Percentiles rank a stretch among this genome's conserved stretches.
phyloP scores from a whole-genome alignment of 37 sponge, comb jelly and placozoan species.

The Mnemiopsis leidyi region DNA sequence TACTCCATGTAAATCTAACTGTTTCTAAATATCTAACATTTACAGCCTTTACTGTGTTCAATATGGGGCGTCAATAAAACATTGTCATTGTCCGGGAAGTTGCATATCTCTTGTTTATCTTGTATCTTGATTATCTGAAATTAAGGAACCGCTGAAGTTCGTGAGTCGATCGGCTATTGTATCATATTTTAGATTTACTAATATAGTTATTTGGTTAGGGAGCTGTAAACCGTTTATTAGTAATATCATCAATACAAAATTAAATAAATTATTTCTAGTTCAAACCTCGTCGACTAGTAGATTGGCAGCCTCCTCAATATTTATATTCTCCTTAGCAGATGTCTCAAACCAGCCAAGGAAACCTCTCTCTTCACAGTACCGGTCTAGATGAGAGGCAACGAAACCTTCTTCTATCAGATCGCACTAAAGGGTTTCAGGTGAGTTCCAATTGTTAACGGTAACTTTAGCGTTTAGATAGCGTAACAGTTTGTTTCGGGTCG shows the following conservation, averaged over 20 bases:
- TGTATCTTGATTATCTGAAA: slow-evolving; percentile 8
- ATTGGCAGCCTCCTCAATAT: slow-evolving; percentile 93
- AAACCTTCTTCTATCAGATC: slow-evolving; percentile 88
- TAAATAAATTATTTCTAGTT: neutral
- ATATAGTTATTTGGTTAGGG: too few species aligned
- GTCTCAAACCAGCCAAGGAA: slow-evolving; percentile 94
- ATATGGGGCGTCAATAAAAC: neutral
- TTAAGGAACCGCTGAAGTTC: too few species aligned
- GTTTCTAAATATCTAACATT: neutral
- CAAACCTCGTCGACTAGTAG: slow-evolving; percentile 84
- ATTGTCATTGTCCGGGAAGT: neutral
- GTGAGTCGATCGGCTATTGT: too few species aligned
- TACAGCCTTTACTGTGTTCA: neutral
- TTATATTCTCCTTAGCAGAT: slow-evolving; percentile 96
- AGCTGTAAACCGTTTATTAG: too few species aligned
- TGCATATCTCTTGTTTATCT: neutral
- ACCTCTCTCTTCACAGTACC: slow-evolving; percentile 87
- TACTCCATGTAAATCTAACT: too few species aligned
- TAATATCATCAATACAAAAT: too few species aligned
- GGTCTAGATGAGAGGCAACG: slow-evolving; percentile 87
- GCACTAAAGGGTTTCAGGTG: slow-evolving; percentile 72
- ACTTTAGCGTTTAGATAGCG: too few species aligned
- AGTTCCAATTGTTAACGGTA: too few species aligned
- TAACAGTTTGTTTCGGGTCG: too few species aligned
- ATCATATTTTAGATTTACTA: too few species aligned